Evolutionary conservation across 2,888 invertebrate species (phyloP), one percentile per base, ranked within the genome.

Genomic region (Amblyteles armatorius): DNA sequence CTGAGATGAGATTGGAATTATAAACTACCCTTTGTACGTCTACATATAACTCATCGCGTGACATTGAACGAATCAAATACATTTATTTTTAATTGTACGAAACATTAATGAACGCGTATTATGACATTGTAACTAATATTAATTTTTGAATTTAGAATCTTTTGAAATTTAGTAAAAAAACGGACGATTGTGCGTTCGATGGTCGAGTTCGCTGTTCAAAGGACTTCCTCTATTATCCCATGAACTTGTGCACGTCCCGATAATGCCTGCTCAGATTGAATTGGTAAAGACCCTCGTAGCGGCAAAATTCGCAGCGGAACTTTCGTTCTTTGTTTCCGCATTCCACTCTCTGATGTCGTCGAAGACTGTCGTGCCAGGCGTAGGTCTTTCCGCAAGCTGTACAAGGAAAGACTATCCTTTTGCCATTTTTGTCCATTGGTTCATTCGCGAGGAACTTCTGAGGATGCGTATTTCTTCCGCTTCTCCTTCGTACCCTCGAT

Each of bases 211-310:
- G 33, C 5, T 33, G 33, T 91, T 50, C 86, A 73, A 16, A 44
- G 5, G 44, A 44, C n/a, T 40, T 44, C 26, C 40, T 40, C 44
- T 44, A 44, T 26, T 44, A 22, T 11, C 22, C 26, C 26, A 48
- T 40, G 36, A 22, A 44, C 13, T 44, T 68, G 26, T 55, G 69
- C 19, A 11, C 33, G 22, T 90, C 91, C 40, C 89, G 88, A 22
- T 94, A 91, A 89, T 94, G 94, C 79, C 91, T 93, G 19, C 88
- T 90, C 87, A 94, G 88, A 81, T 94, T 93, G 85, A 93, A 93
- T 82, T 93, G 91, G 82, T 94, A 94, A 94, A 94, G 79, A 92
- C 92, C 73, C 90, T 92, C 3, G 92, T 33, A 33, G 33, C 6
- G 89, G 87, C 94, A 94, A 11, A 90, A 82, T 48, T 90, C 87